Conservation (phyloP, 2,113 vertebrate genomes). For the Bufo gargarizans region DNA sequence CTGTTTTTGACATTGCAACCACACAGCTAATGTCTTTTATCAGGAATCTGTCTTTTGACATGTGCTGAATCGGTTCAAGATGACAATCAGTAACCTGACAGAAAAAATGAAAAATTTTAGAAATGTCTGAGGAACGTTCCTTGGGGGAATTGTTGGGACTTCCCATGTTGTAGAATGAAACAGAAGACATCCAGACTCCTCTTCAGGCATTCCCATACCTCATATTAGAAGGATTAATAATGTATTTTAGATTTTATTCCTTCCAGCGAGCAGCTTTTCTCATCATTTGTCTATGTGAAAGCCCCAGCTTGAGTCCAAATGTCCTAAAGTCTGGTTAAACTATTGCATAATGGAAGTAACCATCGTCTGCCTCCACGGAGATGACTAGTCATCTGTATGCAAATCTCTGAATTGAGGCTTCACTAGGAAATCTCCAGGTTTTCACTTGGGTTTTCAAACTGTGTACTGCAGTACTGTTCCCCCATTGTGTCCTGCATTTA, state of each 20-base stretch:
- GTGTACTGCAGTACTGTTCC: not conserved
- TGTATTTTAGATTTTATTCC: not conserved
- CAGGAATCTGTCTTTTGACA: conserved; percentile 35
- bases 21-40: conserved; percentile 34
- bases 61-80: conserved; percentile 18
- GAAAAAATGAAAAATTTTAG: not conserved
- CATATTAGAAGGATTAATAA: conserved; percentile 35
- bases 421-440: not conserved
- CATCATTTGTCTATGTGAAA: conserved; percentile 34
- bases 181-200: conserved; percentile 1
- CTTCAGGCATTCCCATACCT: not conserved
- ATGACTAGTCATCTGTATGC: not conserved
- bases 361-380: not conserved
- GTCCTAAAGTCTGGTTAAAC: conserved; percentile 8
- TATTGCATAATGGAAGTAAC: not conserved
- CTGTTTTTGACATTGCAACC: conserved; percentile 46
- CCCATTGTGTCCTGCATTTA: not conserved
- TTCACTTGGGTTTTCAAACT: not conserved
- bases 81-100: conserved; percentile 35
- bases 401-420: conserved; percentile 6
- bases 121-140: not conserved
- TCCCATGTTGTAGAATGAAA: not conserved
- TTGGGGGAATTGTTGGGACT: not conserved
- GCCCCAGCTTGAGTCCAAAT: conserved; percentile 41
- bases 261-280: not conserved